phyloP scores from a whole-genome alignment of 2,888 invertebrate species.

The Elmis aenea region DNA sequence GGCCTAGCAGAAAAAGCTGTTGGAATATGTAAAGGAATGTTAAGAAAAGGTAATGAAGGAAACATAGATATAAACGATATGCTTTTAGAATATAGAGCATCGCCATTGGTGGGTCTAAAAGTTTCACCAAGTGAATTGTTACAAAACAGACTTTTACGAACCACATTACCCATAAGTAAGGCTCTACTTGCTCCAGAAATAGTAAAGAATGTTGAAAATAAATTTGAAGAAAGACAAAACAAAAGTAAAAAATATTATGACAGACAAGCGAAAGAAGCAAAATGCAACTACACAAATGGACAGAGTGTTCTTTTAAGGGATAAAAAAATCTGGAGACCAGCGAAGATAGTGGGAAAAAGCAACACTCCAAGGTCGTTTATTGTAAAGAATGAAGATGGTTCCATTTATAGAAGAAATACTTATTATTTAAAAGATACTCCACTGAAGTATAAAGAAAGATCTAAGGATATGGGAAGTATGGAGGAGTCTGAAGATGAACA shows the following conservation, averaged over 20 bases:
- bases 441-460: no score
- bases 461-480: no score
- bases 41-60: slow-evolving; percentile 12
- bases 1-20: slow-evolving; percentile 24
- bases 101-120: slow-evolving; percentile 7
- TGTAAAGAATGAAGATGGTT: no score
- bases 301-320: no score
- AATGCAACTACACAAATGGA: no score
- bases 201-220: not conserved
- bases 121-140: slow-evolving; percentile 14
- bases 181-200: not conserved
- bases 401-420: no score
- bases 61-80: slow-evolving; percentile 7
- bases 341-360: no score
- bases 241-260: not conserved
- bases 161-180: slow-evolving; percentile 9
- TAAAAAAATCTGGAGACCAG: no score
- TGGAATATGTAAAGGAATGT: slow-evolving; percentile 18
- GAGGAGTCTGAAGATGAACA: no score
- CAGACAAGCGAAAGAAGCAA: not conserved
- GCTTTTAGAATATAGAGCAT: slow-evolving; percentile 14
- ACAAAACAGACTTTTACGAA: slow-evolving; percentile 11
- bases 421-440: no score
- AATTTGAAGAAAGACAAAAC: not conserved
- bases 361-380: no score